Evolutionary conservation across 2,888 invertebrate species (phyloP), one percentile per base, ranked within the genome.

Genomic region (Tuberolachnus salignus): DNA sequence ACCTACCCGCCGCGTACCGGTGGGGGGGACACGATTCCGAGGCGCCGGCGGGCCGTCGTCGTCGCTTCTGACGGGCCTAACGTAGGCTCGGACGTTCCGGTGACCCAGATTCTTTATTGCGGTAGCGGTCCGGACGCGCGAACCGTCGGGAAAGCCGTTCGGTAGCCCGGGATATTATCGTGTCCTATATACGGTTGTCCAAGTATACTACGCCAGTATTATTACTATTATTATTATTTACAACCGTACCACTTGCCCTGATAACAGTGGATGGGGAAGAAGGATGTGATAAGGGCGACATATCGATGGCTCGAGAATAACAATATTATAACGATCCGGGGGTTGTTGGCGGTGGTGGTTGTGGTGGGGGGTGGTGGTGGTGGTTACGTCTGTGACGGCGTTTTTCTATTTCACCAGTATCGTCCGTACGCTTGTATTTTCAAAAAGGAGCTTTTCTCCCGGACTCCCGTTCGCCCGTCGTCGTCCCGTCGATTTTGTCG

Each of bases 91-190:
- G 21, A 74, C 63, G 49, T 11, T 1, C 10, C 34, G 21, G 53
- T 74, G 73, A 74, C 73, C 73, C 73, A 74, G 23, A 34, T 74
- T 70, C 42, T 11, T 11, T 21, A 44, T n/a, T 66, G 16, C 16
- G 19, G 19, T 19, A 23, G 23, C 16, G 23, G 21, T 9, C 23
- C 21, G 21, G 10, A n/a, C 51, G 8, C 49, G 13, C 1, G 42
- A 21, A 42, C 21, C 8, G 23, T 61, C 34, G 61, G 72, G 49
- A 73, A 63, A 73, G 61, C 49, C n/a, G 42, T 9, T 8, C 26
- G 3, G 46, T 16, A 11, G 53, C 67, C 34, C n/a, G 42, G 64
- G 53, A 74, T 53, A 74, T 74, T 74, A 64, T 74, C 53, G 64
- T 64, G 73, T 74, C 73, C 53, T 64, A 63, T 51, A 51, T 63